A percentile compares a stretch with the other conserved stretches of the same genome.
phyloP scores from a whole-genome alignment of 2,888 invertebrate genomes.

The Opisthograptis luteolata region DNA sequence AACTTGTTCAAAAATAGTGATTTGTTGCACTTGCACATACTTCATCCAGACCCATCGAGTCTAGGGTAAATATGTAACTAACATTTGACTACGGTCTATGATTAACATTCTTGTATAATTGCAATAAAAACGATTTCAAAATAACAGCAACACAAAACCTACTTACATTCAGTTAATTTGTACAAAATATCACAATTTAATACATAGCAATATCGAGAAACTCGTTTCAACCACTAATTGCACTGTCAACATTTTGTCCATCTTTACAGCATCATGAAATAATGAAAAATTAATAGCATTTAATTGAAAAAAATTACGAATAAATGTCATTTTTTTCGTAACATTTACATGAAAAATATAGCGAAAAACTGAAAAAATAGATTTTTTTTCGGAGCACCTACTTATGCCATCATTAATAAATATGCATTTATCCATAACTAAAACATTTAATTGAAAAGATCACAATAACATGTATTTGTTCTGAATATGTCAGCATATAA shows the following conservation, averaged over 20 bases:
- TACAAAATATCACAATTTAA: conserved; percentile 81
- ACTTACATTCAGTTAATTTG: conserved; percentile 73
- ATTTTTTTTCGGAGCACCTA: too few relatives aligned
- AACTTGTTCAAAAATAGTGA: conserved; percentile 68
- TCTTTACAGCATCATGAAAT: neutral
- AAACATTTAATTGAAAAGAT: too few relatives aligned
- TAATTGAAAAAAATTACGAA: too few relatives aligned
- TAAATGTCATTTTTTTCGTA: too few relatives aligned
- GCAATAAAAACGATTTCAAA: conserved; percentile 45
- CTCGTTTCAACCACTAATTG: conserved; percentile 38
- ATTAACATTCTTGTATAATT: conserved; percentile 27
- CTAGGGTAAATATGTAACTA: conserved; percentile 34
- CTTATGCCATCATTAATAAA: too few relatives aligned
- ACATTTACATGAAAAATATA: too few relatives aligned
- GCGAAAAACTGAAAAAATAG: too few relatives aligned
- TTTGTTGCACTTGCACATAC: conserved; percentile 78
- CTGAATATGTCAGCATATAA: too few relatives aligned
- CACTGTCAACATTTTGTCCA: conserved; percentile 7
- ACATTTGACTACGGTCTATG: conserved; percentile 18
- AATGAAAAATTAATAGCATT: too few relatives aligned
- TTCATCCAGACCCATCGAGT: conserved; percentile 46
- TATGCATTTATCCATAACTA: too few relatives aligned
- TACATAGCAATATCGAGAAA: conserved; percentile 58
- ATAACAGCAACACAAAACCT: conserved; percentile 55
- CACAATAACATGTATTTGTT: too few relatives aligned